Evolutionary conservation across 2,888 invertebrate species (phyloP).

Genomic region (Meiosimyza platycephala): DNA sequence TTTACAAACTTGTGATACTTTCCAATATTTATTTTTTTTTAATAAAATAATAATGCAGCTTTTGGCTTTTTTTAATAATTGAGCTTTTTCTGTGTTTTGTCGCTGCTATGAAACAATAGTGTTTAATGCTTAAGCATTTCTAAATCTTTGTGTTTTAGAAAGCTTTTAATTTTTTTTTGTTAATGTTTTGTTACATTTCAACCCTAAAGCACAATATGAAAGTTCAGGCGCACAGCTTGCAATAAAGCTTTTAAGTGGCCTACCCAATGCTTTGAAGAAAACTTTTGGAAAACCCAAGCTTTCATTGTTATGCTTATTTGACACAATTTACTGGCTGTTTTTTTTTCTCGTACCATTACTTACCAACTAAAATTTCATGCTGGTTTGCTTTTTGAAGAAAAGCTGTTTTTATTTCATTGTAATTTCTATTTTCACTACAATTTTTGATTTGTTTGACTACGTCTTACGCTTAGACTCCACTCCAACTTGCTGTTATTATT

Average conservation of each 20-base stretch:
- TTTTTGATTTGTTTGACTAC: background rate
- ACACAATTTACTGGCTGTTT: background rate
- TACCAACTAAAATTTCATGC: conserved; percentile 20
- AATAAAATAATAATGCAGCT: no score
- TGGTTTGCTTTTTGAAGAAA: background rate
- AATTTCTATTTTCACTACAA: background rate
- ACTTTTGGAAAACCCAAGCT: background rate
- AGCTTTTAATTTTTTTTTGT: no score
- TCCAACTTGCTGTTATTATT: background rate
- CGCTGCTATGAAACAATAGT: no score
- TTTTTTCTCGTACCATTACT: background rate
- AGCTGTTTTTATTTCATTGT: background rate
- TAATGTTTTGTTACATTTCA: no score
- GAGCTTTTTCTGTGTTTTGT: no score
- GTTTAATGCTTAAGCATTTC: no score
- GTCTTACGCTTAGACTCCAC: background rate
- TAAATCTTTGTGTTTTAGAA: no score
- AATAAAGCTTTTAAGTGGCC: no score
- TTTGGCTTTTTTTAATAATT: no score
- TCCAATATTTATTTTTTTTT: no score
- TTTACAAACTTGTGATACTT: background rate
- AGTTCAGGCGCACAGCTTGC: no score
- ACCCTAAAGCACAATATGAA: no score
- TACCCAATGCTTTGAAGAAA: background rate
- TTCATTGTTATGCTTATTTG: background rate